A percentile compares a stretch with the other conserved stretches of the same genome.
phyloP scores from a whole-genome alignment of 37 sponge, comb jelly and placozoan genomes.

The Cliona cf. orientalis region DNA sequence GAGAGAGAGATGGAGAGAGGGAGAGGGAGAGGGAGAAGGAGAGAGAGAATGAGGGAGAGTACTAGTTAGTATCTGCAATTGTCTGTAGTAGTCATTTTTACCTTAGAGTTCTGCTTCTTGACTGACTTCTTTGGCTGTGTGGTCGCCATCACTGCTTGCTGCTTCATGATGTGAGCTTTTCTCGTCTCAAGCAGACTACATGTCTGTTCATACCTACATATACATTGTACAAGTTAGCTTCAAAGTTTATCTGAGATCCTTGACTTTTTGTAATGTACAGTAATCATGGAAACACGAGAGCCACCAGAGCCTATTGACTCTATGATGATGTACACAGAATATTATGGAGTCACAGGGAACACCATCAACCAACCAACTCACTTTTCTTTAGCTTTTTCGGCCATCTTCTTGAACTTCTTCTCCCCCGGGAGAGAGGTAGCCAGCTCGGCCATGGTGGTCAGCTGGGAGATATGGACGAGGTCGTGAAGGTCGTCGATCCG shows the following conservation, averaged over 20 bases:
- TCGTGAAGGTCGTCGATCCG: slow-evolving; percentile 33
- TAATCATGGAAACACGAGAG: too few relatives aligned
- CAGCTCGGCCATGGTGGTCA: slow-evolving; percentile 52
- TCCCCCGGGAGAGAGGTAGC: slow-evolving; percentile 40
- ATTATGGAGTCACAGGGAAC: slow-evolving; percentile 33
- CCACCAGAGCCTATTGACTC: too few relatives aligned
- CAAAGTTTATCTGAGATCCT: too few relatives aligned
- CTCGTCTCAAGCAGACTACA: slow-evolving; percentile 55
- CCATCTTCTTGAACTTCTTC: slow-evolving; percentile 42
- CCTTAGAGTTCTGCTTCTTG: neutral
- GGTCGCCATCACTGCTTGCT: neutral
- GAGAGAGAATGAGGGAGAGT: too few relatives aligned
- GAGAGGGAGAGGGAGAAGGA: slow-evolving; percentile 19
- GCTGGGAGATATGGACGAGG: slow-evolving; percentile 1
- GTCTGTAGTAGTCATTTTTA: too few relatives aligned
- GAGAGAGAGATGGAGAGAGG: neutral
- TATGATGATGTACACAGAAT: slow-evolving; percentile 22
- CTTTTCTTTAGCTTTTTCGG: slow-evolving; percentile 32
- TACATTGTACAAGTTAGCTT: too few relatives aligned
- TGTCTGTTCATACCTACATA: slow-evolving; percentile 33
- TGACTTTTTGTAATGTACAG: too few relatives aligned
- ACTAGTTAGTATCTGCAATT: too few relatives aligned
- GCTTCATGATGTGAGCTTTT: slow-evolving; percentile 40
- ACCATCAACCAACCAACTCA: slow-evolving; percentile 36
- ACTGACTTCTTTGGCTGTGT: neutral